A percentile compares a stretch with the other conserved stretches of the same genome.
Conservation (phyloP, 2,113 vertebrate genomes). For the Tor tambroides region DNA sequence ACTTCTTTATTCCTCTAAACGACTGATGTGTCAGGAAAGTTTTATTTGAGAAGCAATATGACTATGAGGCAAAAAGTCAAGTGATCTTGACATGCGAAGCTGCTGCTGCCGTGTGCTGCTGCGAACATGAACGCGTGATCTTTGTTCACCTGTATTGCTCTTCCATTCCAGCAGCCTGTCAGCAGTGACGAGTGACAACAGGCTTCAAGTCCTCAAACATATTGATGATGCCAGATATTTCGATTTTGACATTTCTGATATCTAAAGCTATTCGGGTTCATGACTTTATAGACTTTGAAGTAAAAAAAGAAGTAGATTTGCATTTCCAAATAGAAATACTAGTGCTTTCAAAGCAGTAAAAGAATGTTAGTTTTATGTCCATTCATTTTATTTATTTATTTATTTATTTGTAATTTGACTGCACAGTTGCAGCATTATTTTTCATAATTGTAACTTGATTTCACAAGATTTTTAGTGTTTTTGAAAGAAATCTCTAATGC, state of each 20-base stretch:
- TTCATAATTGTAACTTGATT: too few species aligned
- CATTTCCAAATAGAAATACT: background rate
- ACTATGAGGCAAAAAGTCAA: slow-evolving; percentile 18
- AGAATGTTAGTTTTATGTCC: background rate
- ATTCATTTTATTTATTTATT: too few species aligned
- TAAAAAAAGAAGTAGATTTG: background rate
- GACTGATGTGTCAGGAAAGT: slow-evolving; percentile 38
- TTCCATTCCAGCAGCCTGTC: slow-evolving; percentile 9
- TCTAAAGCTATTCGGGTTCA: background rate
- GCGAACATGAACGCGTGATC: background rate
- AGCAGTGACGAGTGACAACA: background rate
- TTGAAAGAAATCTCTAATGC: too few species aligned
- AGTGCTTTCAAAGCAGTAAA: background rate
- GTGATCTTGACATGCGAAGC: slow-evolving; percentile 22
- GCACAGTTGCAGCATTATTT: too few species aligned
- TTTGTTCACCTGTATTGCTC: background rate
- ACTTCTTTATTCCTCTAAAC: slow-evolving; percentile 17
- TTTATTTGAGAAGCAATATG: slow-evolving; percentile 25
- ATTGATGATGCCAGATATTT: background rate
- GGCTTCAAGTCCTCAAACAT: background rate
- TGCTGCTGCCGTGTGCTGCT: background rate
- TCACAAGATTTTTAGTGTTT: too few species aligned
- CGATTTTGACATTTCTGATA: background rate
- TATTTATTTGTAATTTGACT: background rate
- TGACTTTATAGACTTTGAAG: background rate